Base-by-base conservation (phyloP, 2,113 vertebrate genomes). In the Dunckerocampus dactyliophorus region DNA sequence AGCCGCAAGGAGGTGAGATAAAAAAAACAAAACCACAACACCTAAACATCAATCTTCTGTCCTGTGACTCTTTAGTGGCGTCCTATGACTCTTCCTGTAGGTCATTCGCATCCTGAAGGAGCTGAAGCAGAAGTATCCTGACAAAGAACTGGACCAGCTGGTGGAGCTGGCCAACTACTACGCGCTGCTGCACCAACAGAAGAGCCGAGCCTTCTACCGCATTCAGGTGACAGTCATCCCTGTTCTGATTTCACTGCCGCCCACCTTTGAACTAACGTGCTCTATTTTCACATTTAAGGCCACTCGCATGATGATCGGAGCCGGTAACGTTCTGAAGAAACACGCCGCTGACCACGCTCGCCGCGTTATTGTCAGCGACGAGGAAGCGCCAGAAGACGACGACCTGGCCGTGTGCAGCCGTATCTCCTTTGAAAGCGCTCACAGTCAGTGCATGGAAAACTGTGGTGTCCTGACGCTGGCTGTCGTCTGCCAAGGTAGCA, bases 361-460 rank as follows among this genome's bases (percentile, higher is more conserved):
- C 64, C 85, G 87, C 22, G 72, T 62, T 1, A 85, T 73, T 0
- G 59, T 88, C 0, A 22, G 48, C 0, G 80, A 89, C 0, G 91
- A 91, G 21, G 85, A 88, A 0, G 89, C 88, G 0, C 85, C 69
- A 0, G 85, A 88, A 0, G 92, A 91, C 0, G 80, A 83, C 0
- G 90, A 91, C 62, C 70, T 86, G 39, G 92, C 87, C 0, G 24
- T 71, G 0, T 93, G 92, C 88, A 95, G 95, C 85, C 91, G 79
- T 10, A 95, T 99, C 83, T 92, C 91, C 34, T 99, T 99, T 21
- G 92, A 98, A 68, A 94, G 92, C 0, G 81, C 89, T 57, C 90
- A 94, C 9, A 93, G 92, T 76, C 96, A 98, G 87, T 99, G 95
- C 89, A 90, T 98, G 92, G 96, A 99, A 92, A 99, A 98, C 89